Conservation (phyloP, 2,113 vertebrate genomes). For the Erythrolamprus reginae region DNA sequence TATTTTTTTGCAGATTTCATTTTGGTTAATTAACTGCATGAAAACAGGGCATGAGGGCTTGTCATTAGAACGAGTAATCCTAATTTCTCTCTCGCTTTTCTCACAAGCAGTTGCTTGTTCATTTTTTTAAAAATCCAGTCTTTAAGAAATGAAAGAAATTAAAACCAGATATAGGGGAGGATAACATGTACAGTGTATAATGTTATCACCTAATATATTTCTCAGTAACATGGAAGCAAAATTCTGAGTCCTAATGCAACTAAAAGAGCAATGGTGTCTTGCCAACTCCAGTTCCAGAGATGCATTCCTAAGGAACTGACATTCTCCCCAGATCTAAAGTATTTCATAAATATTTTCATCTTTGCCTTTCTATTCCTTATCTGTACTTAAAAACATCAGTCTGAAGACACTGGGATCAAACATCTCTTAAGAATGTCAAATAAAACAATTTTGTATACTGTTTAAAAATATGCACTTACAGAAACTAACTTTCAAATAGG, state of each 20-base stretch:
- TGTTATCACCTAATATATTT: background rate
- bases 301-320: background rate
- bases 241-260: background rate
- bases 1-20: background rate
- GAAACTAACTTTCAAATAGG: background rate
- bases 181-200: background rate
- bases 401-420: background rate
- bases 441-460: background rate
- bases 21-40: background rate
- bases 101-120: background rate
- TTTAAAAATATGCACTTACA: background rate
- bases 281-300: background rate
- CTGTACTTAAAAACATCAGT: background rate
- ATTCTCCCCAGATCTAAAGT: background rate
- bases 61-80: background rate
- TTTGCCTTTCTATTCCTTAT: background rate
- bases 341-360: background rate
- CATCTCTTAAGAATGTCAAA: background rate
- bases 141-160: background rate
- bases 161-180: background rate
- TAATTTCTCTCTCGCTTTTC: background rate
- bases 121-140: background rate
- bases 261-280: background rate
- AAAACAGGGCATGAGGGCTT: background rate
- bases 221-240: background rate